phyloP scores from a whole-genome alignment of 1,140 invertebrate species.

The Formica selysi region DNA sequence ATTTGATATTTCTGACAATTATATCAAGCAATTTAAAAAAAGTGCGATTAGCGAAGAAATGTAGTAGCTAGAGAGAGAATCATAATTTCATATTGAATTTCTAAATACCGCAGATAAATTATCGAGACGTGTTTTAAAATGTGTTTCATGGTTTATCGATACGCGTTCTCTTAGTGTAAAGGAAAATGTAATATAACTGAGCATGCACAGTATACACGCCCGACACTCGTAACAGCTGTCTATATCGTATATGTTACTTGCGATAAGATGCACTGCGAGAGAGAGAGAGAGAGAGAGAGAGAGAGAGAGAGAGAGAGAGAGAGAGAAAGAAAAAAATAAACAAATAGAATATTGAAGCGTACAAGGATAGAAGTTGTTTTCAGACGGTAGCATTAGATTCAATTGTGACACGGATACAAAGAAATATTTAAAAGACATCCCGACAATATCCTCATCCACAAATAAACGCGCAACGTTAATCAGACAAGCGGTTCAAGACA shows the following conservation, averaged over 20 bases:
- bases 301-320: slow-evolving; percentile 61
- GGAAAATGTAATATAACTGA: slow-evolving; percentile 63
- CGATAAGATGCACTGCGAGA: slow-evolving; percentile 60
- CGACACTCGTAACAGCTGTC: slow-evolving; percentile 67
- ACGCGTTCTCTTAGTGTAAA: neutral
- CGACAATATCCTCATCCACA: slow-evolving; percentile 65
- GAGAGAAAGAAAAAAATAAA: slow-evolving; percentile 49
- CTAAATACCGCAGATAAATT: neutral
- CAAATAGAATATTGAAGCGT: slow-evolving; percentile 65
- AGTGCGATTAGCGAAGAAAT: neutral
- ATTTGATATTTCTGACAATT: neutral
- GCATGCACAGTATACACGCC: slow-evolving; percentile 65
- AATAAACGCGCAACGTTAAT: slow-evolving; percentile 74
- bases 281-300: slow-evolving; percentile 19
- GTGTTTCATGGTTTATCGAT: slow-evolving; percentile 3
- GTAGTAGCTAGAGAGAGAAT: neutral
- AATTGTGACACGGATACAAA: slow-evolving; percentile 55
- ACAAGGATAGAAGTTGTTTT: slow-evolving; percentile 45
- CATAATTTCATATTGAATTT: neutral
- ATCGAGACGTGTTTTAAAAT: neutral
- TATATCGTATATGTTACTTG: slow-evolving; percentile 63
- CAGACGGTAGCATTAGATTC: slow-evolving; percentile 58
- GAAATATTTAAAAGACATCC: slow-evolving; percentile 61
- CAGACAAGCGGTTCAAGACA: slow-evolving; percentile 73
- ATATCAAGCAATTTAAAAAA: neutral